Base-by-base conservation (phyloP, 2,113 vertebrate genomes). In the Chrysemys picta region DNA sequence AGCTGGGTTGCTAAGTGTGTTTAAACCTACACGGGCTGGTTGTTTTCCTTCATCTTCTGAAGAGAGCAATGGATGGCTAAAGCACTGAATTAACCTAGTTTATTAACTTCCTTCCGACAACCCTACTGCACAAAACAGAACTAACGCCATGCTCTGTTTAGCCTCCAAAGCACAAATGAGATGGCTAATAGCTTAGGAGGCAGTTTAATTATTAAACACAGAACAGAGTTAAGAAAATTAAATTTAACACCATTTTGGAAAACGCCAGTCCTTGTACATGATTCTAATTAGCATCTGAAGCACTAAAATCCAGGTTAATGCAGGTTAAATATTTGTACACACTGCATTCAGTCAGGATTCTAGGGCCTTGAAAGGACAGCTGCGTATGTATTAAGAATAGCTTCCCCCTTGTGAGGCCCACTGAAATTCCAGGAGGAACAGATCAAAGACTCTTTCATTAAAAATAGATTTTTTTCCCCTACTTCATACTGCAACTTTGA, bases 271-370 rank as follows among this genome's bases (percentile, higher is more conserved):
- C 92, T 93, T 93, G 94, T 94, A 94, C 91, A 90, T 62, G 82
- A 42, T 93, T 89, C 90, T 85, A 96, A 95, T 97, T 95, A 97
- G 95, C 92, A 96, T 86, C 76, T 84, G 91, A 84, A 97, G 91
- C 83, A 96, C 87, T 80, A 72, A 93, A 85, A 90, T 96, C 92
- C 94, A 97, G 92, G 96, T 96, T 97, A 97, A 95, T 65, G 52
- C 94, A 96, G 95, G 97, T 98, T 97, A 97, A 97, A 97, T 87
- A 97, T 98, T 97, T 96, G 96, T 91, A 84, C 90, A 84, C 91
- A 65, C 35, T 27, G 84, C 45, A 6, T 52, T 94, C 22, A 81
- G 89, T 16, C 75, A 56, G 94, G 85, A 88, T 90, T 94, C 79
- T 2, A 17, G 85, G 93, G 95, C 93, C 87, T 52, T 6, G 81